phyloP scores from a whole-genome alignment of 2,797 vertebrate species.

The Manis pentadactyla region DNA sequence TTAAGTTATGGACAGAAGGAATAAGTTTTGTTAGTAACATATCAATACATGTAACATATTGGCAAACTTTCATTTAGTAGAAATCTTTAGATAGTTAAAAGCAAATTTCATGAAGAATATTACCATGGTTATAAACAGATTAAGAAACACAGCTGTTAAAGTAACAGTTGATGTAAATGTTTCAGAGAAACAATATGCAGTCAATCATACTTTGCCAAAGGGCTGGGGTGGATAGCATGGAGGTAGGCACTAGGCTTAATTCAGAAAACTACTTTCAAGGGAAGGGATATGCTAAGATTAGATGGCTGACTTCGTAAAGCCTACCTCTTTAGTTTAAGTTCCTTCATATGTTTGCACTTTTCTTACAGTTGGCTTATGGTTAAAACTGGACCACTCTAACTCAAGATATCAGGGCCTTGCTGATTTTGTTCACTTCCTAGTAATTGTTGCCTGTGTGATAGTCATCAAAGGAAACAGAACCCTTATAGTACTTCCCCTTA shows the following conservation, averaged over 20 bases:
- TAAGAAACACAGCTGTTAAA: slow-evolving; percentile 59
- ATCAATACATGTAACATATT: slow-evolving; percentile 21
- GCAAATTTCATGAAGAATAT: slow-evolving; percentile 50
- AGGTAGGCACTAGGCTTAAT: not conserved
- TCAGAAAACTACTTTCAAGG: not conserved
- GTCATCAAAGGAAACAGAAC: not conserved
- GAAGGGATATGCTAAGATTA: not conserved
- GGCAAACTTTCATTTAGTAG: slow-evolving; percentile 36
- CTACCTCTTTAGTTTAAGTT: not conserved
- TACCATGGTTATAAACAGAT: slow-evolving; percentile 48
- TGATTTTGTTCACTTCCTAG: not conserved
- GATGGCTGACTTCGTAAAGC: not conserved
- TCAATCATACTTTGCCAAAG: not conserved
- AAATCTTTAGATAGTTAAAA: slow-evolving; percentile 61
- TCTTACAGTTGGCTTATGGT: not conserved
- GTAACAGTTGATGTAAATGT: not conserved
- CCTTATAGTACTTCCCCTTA: not conserved
- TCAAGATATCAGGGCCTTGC: not conserved
- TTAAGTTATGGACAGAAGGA: slow-evolving; percentile 40
- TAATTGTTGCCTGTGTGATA: not conserved
- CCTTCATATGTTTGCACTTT: not conserved
- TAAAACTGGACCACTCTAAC: not conserved
- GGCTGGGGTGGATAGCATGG: not conserved
- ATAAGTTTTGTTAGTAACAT: slow-evolving; percentile 24
- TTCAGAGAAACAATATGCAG: slow-evolving; percentile 47